A percentile compares a stretch with the other conserved stretches of the same genome.
Evolutionary conservation across 2,113 vertebrate genomes (phyloP).

Genomic region (Pardalotus punctatus): DNA sequence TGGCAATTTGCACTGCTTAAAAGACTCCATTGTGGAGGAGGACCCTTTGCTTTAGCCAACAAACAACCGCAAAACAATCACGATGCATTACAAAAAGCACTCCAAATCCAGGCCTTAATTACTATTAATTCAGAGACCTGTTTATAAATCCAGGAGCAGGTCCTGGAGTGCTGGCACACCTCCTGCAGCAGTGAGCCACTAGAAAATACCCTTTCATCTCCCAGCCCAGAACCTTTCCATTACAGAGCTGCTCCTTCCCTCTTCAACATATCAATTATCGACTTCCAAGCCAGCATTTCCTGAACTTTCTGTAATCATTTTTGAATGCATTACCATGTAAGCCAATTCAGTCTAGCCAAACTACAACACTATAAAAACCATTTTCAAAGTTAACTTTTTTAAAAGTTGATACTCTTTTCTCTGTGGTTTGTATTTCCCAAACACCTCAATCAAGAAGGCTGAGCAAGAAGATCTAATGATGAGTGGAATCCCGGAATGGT

Average conservation of each 20-base stretch:
- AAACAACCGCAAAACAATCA: background rate
- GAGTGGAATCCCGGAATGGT: background rate
- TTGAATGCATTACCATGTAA: background rate
- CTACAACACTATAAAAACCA: background rate
- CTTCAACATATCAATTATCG: background rate
- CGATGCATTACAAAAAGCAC: background rate
- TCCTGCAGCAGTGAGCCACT: background rate
- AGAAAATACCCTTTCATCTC: background rate
- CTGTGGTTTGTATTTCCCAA: background rate
- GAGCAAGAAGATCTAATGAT: background rate
- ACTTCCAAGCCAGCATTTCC: background rate
- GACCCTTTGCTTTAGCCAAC: background rate
- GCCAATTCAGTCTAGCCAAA: background rate
- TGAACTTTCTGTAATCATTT: background rate
- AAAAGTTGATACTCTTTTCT: background rate
- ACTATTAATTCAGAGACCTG: background rate
- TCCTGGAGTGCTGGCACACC: background rate
- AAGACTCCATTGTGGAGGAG: background rate
- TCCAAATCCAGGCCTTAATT: background rate
- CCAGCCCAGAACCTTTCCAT: background rate
- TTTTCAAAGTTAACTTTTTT: background rate
- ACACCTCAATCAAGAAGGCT: background rate
- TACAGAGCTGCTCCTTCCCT: background rate
- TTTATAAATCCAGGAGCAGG: background rate
- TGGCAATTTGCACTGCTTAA: constrained; percentile 10